Percentiles rank a stretch among this genome's conserved stretches.
These are phyloP conservation scores for Neolamprologus devosi DNA, from an alignment of 2,113 vertebrate species.

Conservation along the genomic window DNA sequence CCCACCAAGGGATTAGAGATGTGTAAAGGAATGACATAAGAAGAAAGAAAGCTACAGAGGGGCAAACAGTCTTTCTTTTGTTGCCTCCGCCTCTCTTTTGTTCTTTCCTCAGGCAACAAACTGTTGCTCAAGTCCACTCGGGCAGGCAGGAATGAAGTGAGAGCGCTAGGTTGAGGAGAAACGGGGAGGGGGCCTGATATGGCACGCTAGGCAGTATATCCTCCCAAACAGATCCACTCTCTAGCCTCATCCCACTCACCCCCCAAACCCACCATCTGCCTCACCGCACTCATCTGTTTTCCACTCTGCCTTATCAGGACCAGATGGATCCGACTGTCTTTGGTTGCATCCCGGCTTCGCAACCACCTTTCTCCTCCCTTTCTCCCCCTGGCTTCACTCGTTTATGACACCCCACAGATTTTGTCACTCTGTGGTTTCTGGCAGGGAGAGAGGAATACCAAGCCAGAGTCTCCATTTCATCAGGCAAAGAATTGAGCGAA, in stretches of 20 bases:
- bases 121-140: constrained; percentile 13
- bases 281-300: constrained; percentile 81
- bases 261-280: constrained; percentile 15
- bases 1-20: constrained; percentile 49
- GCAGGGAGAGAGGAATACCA: constrained; percentile 77
- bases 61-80: constrained; percentile 51
- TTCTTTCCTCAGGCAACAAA: constrained; percentile 37
- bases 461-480: constrained; percentile 80
- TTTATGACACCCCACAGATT: constrained; percentile 86
- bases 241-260: constrained; percentile 45
- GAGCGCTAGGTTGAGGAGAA: background rate
- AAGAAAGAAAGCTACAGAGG: constrained; percentile 11
- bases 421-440: constrained; percentile 92
- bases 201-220: constrained; percentile 57
- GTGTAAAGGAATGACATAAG: constrained; percentile 23
- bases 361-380: constrained; percentile 38
- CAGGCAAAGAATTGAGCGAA: constrained; percentile 56
- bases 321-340: constrained; percentile 82
- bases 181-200: constrained; percentile 6
- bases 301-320: constrained; percentile 83
- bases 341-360: constrained; percentile 71
- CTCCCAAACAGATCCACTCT: constrained; percentile 52
- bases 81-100: constrained; percentile 28
- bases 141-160: constrained; percentile 1
- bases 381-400: constrained; percentile 45